Conservation (phyloP, 1,140 invertebrate species). For the Paraescarpia echinospica region DNA sequence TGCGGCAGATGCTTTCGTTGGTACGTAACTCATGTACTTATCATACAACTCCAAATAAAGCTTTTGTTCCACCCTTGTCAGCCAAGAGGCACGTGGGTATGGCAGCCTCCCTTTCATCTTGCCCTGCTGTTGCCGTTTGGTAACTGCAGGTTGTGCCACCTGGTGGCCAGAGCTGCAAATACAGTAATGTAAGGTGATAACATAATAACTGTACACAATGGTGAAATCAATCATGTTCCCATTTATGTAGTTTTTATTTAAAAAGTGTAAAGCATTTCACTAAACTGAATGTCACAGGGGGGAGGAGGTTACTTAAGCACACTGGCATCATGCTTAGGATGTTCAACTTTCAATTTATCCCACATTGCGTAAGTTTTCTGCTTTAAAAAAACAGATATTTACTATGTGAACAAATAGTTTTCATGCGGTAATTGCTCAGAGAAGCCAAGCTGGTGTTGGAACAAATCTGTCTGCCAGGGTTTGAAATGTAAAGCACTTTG, state of each 20-base stretch:
- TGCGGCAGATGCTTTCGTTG: conserved; percentile 8
- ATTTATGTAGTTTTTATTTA: not conserved
- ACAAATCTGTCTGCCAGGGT: not conserved
- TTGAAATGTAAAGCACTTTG: not conserved
- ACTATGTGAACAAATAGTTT: not conserved
- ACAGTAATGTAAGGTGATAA: not conserved
- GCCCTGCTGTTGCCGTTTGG: not conserved
- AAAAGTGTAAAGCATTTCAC: too few species aligned
- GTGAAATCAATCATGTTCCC: not conserved
- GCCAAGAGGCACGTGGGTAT: conserved; percentile 14
- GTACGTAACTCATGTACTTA: conserved; percentile 11
- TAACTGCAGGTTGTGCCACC: not conserved
- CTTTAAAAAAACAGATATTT: too few species aligned
- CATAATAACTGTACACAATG: not conserved
- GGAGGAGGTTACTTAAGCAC: too few species aligned
- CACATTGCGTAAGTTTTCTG: too few species aligned
- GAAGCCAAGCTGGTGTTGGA: not conserved
- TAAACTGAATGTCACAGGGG: too few species aligned
- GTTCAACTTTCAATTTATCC: not conserved
- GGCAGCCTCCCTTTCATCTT: conserved; percentile 1
- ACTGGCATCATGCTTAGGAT: not conserved
- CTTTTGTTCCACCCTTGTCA: conserved; percentile 13
- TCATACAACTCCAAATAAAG: conserved; percentile 19
- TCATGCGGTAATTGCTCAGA: not conserved
- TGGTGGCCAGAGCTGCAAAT: not conserved